Evolutionary conservation across 2,888 invertebrate species (phyloP), one percentile per base, ranked within the genome.

Genomic region (Colostygia pectinataria): DNA sequence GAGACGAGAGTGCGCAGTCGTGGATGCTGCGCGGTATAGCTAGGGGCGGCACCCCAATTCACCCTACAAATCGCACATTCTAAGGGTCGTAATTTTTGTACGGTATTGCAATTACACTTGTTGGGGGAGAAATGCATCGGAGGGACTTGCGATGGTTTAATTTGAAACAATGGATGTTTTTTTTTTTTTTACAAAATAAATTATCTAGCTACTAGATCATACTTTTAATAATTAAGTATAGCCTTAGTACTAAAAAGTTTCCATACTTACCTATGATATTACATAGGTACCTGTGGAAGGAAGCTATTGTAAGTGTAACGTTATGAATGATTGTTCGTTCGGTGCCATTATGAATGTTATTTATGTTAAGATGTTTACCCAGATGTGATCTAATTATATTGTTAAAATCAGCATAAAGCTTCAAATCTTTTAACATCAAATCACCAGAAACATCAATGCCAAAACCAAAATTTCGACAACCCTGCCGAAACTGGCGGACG

Each of bases 1-100:
- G 75, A 75, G 71, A 68, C 60, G 72, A 70, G 90, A 88, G 83
- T 88, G 90, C 90, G 90, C 90, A 87, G 79, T 79, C 72, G 65
- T 70, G 83, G 86, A 86, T 84, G 85, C 89, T 88, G 86, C 88
- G 84, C 89, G 79, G 44, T 55, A 59, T 63, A 63, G 66, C 56
- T 78, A 85, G 88, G 87, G 91, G 83, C 80, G 85, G 74, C 80
- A 77, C 79, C 81, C 83, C 79, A 37, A 45, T 61, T 68, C 72
- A 72, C 81, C 83, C 83, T 61, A 74, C 79, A 80, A 77, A 76
- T 76, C 55, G 62, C 68, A 57, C 37, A 20, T 31, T 45, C 27
- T 37, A 51, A 80, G 83, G 82, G 85, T 77, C 77, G 68, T 72
- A 73, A 71, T 79, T 69, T 71, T 65, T 58, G 51, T 60, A 61